Evolutionary conservation across 2,888 invertebrate species (phyloP), one percentile per base, ranked within the genome.

Genomic region (Bellardia bayeri): DNA sequence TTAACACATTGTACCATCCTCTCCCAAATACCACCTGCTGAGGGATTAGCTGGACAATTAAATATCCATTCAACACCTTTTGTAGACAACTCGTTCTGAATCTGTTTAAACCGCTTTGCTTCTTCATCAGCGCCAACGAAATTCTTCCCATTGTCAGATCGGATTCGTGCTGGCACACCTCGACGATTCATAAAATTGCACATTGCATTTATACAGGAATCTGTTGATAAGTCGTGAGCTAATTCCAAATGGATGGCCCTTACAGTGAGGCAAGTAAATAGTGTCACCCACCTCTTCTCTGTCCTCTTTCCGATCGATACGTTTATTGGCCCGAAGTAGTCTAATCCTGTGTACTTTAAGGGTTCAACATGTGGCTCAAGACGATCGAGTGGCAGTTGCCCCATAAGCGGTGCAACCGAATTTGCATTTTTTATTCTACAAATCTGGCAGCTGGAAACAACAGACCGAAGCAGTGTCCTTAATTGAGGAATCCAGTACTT

Each of bases 51-150:
- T 81, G 87, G 63, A 76, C 82, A 64, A 56, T 88, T 90, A 63
- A 89, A 90, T 11, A 75, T 3, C 89, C 89, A 90, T 16, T 89
- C 85, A 8, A 89, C 37, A 42, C 88, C 87, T 74, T 75, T 75
- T 33, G 49, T 14, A 9, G 63, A 63, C 16, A 63, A 11, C 13
- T 45, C 51, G 4, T 75, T 9, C 9, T 85, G 54, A 23, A 79
- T 56, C 11, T n/a, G 66, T 33, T 6, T 14, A 30, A 87, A 80
- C 37, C 71, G 51, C 23, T 80, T 87, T 49, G 64, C 80, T 42
- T 82, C 68, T 61, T 81, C 56, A 58, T 85, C 42, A 8, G 72
- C 79, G n/a, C 79, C 87, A 33, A 85, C 45, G 63, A 88, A 87
- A 75, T 88, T 87, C 40, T 81, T 89, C 1, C 88, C 89, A 23